Base-by-base conservation (phyloP, 2,797 vertebrate species). In the Bufotes viridis region DNA sequence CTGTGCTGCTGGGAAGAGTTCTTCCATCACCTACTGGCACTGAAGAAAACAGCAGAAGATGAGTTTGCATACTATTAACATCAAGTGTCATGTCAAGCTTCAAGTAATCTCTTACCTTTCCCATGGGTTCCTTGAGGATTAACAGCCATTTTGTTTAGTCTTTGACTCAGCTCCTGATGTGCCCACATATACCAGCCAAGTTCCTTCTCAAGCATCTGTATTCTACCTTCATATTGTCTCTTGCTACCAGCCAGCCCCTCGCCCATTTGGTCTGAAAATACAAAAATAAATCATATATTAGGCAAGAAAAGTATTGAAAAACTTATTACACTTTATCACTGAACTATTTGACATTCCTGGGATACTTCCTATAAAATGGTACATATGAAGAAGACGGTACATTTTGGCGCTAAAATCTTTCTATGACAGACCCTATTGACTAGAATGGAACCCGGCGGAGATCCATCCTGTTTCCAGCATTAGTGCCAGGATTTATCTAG, bases 171-270 rank as follows among this genome's bases (percentile, higher is more conserved):
- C 86, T 99, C 98, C 93, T 97, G 95, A 92, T 98, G 97, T 84
- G 95, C 92, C 78, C 95, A 93, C 91, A 96, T 94, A 55, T 94
- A 97, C 90, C 95, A 95, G 91, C 94, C 95, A 76, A 99, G 95
- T 91, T 99, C 97, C 91, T 96, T 97, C 92, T 96, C 96, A 91
- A 99, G 96, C 81, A 93, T 95, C 88, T 97, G 96, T 87, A 99
- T 98, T 95, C 95, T 96, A 0, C 93, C 94, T 91, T 99, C 97
- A 1, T 97, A 98, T 83, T 97, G 97, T 83, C 97, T 94, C 94
- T 95, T 96, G 91, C 97, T 96, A 90, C 96, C 97, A 22, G 96
- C 96, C 69, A 98, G 91, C 2, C 97, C 98, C 89, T 98, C 98
- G 0, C 98, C 97, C 82, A 98, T 96, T 95, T 98, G 98, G 91